These are phyloP conservation scores for Rhodophaea formosa DNA, from an alignment of 2,888 invertebrate genomes.

Conservation along the genomic window DNA sequence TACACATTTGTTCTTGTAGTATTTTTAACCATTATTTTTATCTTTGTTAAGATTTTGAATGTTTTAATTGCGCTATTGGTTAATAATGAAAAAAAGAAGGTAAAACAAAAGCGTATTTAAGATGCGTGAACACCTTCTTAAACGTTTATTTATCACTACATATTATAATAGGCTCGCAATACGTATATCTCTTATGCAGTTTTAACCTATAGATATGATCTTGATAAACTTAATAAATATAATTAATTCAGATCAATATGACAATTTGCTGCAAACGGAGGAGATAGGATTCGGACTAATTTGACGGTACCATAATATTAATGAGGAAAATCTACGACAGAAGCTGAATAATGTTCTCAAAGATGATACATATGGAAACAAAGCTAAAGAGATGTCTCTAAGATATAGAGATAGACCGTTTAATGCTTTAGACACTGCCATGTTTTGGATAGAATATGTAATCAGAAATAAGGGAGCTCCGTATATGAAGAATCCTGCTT, in stretches of 20 bases:
- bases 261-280: conserved; percentile 67
- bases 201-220: too few species aligned
- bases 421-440: conserved; percentile 69
- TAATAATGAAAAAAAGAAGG: conserved; percentile 1
- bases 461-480: conserved; percentile 77
- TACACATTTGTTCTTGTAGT: conserved; percentile 46
- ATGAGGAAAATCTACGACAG: conserved; percentile 53
- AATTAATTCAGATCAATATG: conserved; percentile 74
- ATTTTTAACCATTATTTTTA: conserved; percentile 29
- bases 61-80: not conserved
- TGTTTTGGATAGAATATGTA: conserved; percentile 81
- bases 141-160: too few species aligned
- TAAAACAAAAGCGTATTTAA: conserved; percentile 1
- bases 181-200: too few species aligned
- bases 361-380: conserved; percentile 52
- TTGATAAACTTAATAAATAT: too few species aligned
- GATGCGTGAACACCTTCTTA: too few species aligned
- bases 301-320: conserved; percentile 65
- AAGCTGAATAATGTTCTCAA: conserved; percentile 59
- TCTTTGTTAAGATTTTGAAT: conserved; percentile 12
- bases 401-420: conserved; percentile 79
- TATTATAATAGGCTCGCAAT: too few species aligned
- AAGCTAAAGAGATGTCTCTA: conserved; percentile 59
- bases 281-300: conserved; percentile 65
- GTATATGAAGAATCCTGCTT: conserved; percentile 73